Base-by-base conservation (phyloP, 2,888 invertebrate genomes). In the Girardia tigrina region DNA sequence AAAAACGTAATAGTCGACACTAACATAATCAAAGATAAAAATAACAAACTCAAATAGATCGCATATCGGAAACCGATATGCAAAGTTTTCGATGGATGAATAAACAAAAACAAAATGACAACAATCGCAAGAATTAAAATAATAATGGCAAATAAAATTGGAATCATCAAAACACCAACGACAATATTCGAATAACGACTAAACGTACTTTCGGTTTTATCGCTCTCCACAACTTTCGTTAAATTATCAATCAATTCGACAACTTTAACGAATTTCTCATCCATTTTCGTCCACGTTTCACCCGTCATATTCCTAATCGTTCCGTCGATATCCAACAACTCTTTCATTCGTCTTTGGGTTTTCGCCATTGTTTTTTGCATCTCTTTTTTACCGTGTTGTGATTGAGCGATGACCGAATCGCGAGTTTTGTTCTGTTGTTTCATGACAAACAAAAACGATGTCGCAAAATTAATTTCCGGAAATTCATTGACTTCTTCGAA, bases 211-310 rank as follows among this genome's bases (percentile, higher is more conserved):
- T n/a, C 4, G 23, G n/a, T n/a, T 20, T 4, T 56, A 20, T 56
- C 8, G 36, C n/a, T 29, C 20, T 72, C 23, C 23, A 72, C 12
- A 23, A 23, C 1, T 16, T 20, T 28, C 1, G 74, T 56, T 26
- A 74, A 26, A 28, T 74, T 74, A 56, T 42, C 26, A 26, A 74
- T 74, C 27, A 56, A 29, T 74, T 74, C 74, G 14, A 28, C 42
- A 26, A 16, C 26, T 1, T 71, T 42, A 4, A 56, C 23, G 16
- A 74, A 42, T 14, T 74, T 69, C 26, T 74, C 56, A 2, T 42
- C 42, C 42, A 56, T 56, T 28, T 74, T 74, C 20, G 74, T 42
- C 74, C 74, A 74, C 1, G 56, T 74, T n/a, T 74, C 74, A 42
- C 56, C 28, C 42, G 74, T 74, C 74, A 74, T 74, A 23, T 74